Conservation (phyloP, 1,140 invertebrate genomes). For the Achatina immaculata region DNA sequence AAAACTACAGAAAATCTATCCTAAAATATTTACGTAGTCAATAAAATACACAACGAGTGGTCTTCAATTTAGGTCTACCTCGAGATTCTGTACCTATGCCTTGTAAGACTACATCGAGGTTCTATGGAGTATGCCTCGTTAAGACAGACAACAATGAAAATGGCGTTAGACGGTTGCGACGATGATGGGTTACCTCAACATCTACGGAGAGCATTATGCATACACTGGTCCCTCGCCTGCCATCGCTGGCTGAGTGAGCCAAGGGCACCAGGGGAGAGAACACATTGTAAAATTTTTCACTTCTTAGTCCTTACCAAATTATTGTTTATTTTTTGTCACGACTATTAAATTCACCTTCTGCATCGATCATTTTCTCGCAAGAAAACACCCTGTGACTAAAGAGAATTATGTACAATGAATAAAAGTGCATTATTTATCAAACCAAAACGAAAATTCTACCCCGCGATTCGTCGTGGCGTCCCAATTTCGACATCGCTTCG, state of each 20-base stretch:
- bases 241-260: slow-evolving; percentile 33
- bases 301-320: slow-evolving; percentile 38
- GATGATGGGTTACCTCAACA: slow-evolving; percentile 5
- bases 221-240: not conserved
- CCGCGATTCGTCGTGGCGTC: not conserved
- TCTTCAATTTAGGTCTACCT: no score
- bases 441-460: not conserved
- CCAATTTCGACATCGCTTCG: not conserved
- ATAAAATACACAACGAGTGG: no score
- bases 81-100: not conserved
- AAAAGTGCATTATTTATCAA: not conserved
- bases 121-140: no score
- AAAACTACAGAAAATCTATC: no score
- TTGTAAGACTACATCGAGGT: not conserved
- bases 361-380: not conserved
- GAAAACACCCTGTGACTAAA: not conserved
- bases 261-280: slow-evolving; percentile 39
- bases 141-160: slow-evolving; percentile 10
- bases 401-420: not conserved
- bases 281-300: slow-evolving; percentile 38
- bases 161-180: not conserved
- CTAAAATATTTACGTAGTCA: no score
- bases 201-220: not conserved
- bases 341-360: not conserved
- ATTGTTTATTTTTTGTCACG: slow-evolving; percentile 37